These are phyloP conservation scores for Saccopteryx bilineata DNA, from an alignment of 2,113 vertebrate species.

Conservation along the genomic window DNA sequence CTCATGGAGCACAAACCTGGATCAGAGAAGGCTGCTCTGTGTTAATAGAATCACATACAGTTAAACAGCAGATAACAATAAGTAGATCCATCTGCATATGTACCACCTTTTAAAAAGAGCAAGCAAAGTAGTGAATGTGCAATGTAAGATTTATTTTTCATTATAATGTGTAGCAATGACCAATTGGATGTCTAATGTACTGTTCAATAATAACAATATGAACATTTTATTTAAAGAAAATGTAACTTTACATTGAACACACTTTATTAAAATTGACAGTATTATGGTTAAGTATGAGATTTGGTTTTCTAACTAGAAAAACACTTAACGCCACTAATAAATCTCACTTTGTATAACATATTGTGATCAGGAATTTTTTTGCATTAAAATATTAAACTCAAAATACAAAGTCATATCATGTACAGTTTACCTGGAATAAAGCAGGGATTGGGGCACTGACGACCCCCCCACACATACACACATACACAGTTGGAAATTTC, in stretches of 20 bases:
- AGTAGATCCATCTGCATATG: not conserved
- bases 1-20: not conserved
- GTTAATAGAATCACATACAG: not conserved
- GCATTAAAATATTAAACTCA: slow-evolving; percentile 43
- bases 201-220: not conserved
- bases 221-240: slow-evolving; percentile 45
- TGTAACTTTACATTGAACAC: not conserved
- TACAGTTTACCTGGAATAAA: not conserved
- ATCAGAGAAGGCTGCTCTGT: not conserved
- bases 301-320: not conserved
- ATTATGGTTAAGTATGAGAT: not conserved
- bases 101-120: slow-evolving; percentile 6
- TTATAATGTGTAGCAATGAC: slow-evolving; percentile 34
- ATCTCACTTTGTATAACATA: not conserved
- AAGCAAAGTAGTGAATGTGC: not conserved
- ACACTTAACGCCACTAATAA: slow-evolving; percentile 15
- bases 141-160: slow-evolving; percentile 8
- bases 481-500: not conserved
- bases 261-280: not conserved
- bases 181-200: not conserved
- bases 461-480: too few species aligned
- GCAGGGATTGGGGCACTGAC: not conserved
- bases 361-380: not conserved
- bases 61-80: not conserved
- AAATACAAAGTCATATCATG: slow-evolving; percentile 21